Evolutionary conservation across 92 coral and sea anemone species (phyloP), one percentile per base, ranked within the genome.

Genomic region (Bergia puertoricense): DNA sequence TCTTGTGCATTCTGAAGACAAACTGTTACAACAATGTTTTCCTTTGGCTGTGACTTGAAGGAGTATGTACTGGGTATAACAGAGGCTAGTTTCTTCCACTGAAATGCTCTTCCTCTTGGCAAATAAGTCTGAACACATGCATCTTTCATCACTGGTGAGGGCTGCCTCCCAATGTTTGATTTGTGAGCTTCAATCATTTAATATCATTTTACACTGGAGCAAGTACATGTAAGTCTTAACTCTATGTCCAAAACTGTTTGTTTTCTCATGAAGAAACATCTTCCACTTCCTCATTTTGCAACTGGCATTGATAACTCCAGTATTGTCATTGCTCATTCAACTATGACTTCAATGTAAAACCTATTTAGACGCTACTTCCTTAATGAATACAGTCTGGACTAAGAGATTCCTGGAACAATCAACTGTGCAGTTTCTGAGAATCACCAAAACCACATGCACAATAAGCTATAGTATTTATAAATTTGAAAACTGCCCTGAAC

Each of bases 1-100:
- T 87, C 82, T 67, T 59, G 81, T 22, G 88, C 90, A 88, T 82
- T 88, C 67, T 76, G 88, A 80, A 91, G 81, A 91, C 88, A 82
- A 42, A 83, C 90, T 46, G 85, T 87, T 13, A 89, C 86, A 42
- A 81, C 50, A 50, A 54, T 48, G 82, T 84, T 79, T 76, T 86
- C 88, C 43, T 71, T 69, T 50, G 62, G 15, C 46, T 84, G 78
- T 45, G 78, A 36, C 15, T 73, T 73, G 30, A 48, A 46, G 6
- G 57, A 67, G 86, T 69, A n/a, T 3, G 86, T 1, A 10, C 76
- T 83, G 13, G 85, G 85, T 4, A 84, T 44, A 48, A 84, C 87
- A 42, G 87, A 69, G 66, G 78, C 68, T 45, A 84, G 39, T 44
- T 69, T 84, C 20, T 71, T 84, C 87, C 87, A 84, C n/a, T 36